phyloP scores from a whole-genome alignment of 2,113 vertebrate species.

The Neodontobutis hainanensis region DNA sequence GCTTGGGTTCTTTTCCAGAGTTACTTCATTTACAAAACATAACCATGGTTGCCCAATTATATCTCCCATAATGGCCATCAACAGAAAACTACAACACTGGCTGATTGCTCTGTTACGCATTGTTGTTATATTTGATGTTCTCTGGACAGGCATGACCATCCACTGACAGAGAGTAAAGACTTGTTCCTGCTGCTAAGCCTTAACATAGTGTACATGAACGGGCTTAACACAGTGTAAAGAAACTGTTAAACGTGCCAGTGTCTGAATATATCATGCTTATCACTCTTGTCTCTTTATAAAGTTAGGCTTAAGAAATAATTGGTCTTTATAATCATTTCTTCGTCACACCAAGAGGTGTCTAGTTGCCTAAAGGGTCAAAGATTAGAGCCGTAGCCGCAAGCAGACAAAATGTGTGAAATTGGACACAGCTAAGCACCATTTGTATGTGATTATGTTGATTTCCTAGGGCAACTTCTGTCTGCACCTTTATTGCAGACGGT shows the following conservation, averaged over 20 bases:
- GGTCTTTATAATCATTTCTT: not conserved
- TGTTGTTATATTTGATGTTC: constrained; percentile 79
- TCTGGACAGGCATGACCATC: constrained; percentile 66
- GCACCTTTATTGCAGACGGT: constrained; percentile 39
- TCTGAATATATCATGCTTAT: too few relatives aligned
- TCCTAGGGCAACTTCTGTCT: constrained; percentile 66
- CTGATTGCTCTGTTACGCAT: constrained; percentile 66
- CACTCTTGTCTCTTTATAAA: too few relatives aligned
- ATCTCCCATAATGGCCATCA: constrained; percentile 69
- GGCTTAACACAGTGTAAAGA: too few relatives aligned
- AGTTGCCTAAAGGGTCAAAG: constrained; percentile 65
- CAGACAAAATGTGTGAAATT: constrained; percentile 62
- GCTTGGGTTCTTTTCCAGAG: constrained; percentile 33
- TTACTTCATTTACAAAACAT: constrained; percentile 73
- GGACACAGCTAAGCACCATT: constrained; percentile 63
- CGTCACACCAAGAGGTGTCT: constrained; percentile 48
- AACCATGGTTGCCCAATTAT: constrained; percentile 67
- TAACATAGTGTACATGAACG: too few relatives aligned
- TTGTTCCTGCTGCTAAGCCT: constrained; percentile 54
- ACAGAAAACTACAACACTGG: constrained; percentile 58
- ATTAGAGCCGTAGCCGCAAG: constrained; percentile 62
- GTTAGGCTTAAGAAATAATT: too few relatives aligned
- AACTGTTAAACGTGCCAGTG: too few relatives aligned
- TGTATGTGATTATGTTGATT: constrained; percentile 69
- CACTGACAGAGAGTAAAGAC: constrained; percentile 58